Evolutionary conservation across 1,140 invertebrate species (phyloP).

Genomic region (Himalopsyche phryganea): DNA sequence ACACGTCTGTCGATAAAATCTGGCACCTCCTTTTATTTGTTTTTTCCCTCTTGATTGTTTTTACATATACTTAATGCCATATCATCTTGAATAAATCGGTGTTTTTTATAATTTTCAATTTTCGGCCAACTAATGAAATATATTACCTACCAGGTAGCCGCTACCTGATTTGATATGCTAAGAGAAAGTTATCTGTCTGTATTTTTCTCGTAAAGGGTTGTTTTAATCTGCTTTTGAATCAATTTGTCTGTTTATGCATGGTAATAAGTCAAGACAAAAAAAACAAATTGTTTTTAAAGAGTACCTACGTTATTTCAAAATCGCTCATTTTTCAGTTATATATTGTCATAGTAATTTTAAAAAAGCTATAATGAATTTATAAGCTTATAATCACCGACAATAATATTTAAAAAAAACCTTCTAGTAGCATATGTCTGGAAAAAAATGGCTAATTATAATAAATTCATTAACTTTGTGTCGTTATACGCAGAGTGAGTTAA

Average conservation of each 20-base stretch:
- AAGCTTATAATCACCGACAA: too few species aligned
- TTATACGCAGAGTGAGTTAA: too few species aligned
- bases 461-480: too few species aligned
- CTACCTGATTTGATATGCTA: conserved; percentile 5
- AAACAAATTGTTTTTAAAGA: background rate
- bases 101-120: conserved; percentile 25
- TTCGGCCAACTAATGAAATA: conserved; percentile 14
- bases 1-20: conserved; percentile 27
- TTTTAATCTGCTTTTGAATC: conserved; percentile 4
- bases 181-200: conserved; percentile 21
- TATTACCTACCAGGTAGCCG: conserved; percentile 9
- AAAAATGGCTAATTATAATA: too few species aligned
- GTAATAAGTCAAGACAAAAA: background rate
- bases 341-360: too few species aligned
- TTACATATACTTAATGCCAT: conserved; percentile 23
- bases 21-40: conserved; percentile 12
- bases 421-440: too few species aligned
- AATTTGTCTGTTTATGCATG: background rate
- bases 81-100: conserved; percentile 25
- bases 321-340: too few species aligned
- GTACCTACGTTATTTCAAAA: too few species aligned
- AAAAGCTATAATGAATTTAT: too few species aligned
- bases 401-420: too few species aligned
- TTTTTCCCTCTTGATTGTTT: conserved; percentile 11
- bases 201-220: conserved; percentile 8